Evolutionary conservation across 2,888 invertebrate species (phyloP).

Genomic region (Ellobium chinense): DNA sequence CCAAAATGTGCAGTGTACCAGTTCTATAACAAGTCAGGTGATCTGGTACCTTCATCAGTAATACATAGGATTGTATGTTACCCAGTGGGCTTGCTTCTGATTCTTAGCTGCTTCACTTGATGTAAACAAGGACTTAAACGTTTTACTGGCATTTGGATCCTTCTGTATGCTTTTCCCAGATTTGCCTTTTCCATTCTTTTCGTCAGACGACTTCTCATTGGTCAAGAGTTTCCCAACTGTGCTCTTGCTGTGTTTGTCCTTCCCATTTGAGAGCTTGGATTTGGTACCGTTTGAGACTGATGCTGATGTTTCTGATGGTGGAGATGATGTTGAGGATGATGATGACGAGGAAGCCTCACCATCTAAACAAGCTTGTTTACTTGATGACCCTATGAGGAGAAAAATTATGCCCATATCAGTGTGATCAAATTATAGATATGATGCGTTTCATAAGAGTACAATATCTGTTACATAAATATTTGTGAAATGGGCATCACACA

Average conservation of each 20-base stretch:
- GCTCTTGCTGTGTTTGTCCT: slow-evolving; percentile 48
- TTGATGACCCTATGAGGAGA: slow-evolving; percentile 58
- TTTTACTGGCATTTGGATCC: slow-evolving; percentile 93
- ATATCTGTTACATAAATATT: no score
- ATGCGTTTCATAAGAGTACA: no score
- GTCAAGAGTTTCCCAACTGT: slow-evolving; percentile 65
- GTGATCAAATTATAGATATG: no score
- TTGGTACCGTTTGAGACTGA: background rate
- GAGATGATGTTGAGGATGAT: slow-evolving; percentile 26
- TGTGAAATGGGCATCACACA: no score
- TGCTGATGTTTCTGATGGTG: background rate
- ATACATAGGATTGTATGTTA: slow-evolving; percentile 93
- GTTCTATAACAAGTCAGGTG: no score
- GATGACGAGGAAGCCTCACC: background rate
- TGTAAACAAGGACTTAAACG: slow-evolving; percentile 97
- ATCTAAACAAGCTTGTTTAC: slow-evolving; percentile 54
- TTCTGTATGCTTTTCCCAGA: slow-evolving; percentile 84
- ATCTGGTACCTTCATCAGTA: no score
- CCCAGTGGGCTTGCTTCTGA: slow-evolving; percentile 96
- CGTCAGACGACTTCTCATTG: slow-evolving; percentile 37
- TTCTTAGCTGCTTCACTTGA: slow-evolving; percentile 91
- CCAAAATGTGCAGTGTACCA: no score
- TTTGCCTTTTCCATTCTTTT: slow-evolving; percentile 45
- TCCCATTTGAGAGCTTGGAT: slow-evolving; percentile 81
- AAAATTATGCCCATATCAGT: no score